These are phyloP conservation scores for Pseudococcus viburni DNA, from an alignment of 2,888 invertebrate species.

Conservation along the genomic window DNA sequence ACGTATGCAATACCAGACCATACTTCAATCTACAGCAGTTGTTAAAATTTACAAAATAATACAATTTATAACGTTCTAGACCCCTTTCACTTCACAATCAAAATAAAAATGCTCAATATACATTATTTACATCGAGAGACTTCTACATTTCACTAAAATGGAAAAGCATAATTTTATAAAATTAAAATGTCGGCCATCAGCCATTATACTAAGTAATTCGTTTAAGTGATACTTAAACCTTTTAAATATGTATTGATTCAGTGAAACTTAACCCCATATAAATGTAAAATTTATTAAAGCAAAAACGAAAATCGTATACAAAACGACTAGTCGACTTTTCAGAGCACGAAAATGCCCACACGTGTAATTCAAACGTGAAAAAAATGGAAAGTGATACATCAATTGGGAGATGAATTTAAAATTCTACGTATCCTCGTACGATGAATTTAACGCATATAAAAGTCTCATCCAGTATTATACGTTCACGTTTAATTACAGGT, in stretches of 20 bases:
- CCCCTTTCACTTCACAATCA: no score
- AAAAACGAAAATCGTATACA: not conserved
- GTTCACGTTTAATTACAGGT: not conserved
- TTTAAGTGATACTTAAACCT: not conserved
- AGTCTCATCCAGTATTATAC: not conserved
- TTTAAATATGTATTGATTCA: not conserved
- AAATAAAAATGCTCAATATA: no score
- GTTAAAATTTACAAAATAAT: no score
- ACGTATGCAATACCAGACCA: no score
- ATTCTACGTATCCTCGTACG: not conserved
- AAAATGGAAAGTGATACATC: constrained; percentile 34
- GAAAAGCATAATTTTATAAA: not conserved
- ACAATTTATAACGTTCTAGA: no score
- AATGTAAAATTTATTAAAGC: not conserved
- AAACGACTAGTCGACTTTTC: not conserved
- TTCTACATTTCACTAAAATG: not conserved
- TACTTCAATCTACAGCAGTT: no score
- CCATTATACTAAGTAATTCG: not conserved
- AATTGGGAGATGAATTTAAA: constrained; percentile 3
- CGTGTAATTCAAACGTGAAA: constrained; percentile 1
- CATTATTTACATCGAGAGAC: no score
- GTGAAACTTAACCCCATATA: not conserved
- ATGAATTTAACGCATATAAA: not conserved
- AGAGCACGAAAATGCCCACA: constrained; percentile 26
- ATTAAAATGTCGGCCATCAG: not conserved